A percentile compares a stretch with the other conserved stretches of the same genome.
Evolutionary conservation across 37 sponge, comb jelly and placozoan genomes (phyloP).

Genomic region (Haliclona indistincta): DNA sequence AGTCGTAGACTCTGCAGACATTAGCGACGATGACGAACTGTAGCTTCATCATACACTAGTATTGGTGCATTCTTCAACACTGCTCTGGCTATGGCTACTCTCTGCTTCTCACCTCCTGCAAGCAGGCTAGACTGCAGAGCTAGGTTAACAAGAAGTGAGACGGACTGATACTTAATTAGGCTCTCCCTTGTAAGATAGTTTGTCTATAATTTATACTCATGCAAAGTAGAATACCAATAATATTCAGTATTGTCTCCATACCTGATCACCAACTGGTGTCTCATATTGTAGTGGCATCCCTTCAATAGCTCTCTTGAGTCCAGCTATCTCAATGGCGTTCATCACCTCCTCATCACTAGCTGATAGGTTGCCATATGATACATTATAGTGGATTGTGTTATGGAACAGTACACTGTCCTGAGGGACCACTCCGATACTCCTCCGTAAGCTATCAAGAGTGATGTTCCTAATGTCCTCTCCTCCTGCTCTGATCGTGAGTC

Average conservation of each 20-base stretch:
- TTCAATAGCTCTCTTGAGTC: slow-evolving; percentile 68
- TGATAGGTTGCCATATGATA: slow-evolving; percentile 79
- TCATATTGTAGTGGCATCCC: slow-evolving; percentile 82
- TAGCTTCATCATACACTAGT: slow-evolving; percentile 96
- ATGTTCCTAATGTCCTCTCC: slow-evolving; percentile 73
- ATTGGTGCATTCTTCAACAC: slow-evolving; percentile 93
- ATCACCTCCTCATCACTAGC: slow-evolving; percentile 79
- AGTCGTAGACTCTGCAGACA: too few relatives aligned
- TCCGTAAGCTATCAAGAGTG: slow-evolving; percentile 74
- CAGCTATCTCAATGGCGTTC: slow-evolving; percentile 72
- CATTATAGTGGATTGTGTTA: slow-evolving; percentile 87
- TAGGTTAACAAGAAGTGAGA: too few relatives aligned
- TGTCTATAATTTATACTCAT: too few relatives aligned
- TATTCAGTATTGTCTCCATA: slow-evolving; percentile 18
- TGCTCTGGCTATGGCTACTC: slow-evolving; percentile 93
- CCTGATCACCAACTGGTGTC: slow-evolving; percentile 97
- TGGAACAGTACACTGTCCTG: slow-evolving; percentile 97
- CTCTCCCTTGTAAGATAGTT: too few relatives aligned
- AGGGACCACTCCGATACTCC: slow-evolving; percentile 84
- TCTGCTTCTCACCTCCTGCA: slow-evolving; percentile 96
- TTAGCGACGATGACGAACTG: too few relatives aligned
- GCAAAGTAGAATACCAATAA: too few relatives aligned
- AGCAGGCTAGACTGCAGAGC: too few relatives aligned
- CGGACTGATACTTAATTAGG: too few relatives aligned
- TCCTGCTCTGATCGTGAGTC: too few relatives aligned